phyloP scores from a whole-genome alignment of 2,888 invertebrate species.

The Linnaemya vulpina region DNA sequence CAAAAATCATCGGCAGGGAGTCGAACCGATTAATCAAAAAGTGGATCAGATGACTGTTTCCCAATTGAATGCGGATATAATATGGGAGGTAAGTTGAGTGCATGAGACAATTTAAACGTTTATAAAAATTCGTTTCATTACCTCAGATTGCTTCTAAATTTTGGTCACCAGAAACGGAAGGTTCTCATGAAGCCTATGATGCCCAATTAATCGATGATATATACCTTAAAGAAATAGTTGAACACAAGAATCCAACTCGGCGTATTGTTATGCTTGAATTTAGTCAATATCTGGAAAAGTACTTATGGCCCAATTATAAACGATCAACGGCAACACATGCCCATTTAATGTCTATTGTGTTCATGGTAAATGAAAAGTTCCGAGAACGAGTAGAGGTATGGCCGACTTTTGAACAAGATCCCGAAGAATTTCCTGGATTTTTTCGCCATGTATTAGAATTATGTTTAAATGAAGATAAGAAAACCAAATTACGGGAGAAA shows the following conservation, averaged over 20 bases:
- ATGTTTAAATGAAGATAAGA: constrained; percentile 84
- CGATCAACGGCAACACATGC: constrained; percentile 89
- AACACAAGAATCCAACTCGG: constrained; percentile 91
- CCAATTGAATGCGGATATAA: constrained; percentile 94
- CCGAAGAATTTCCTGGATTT: constrained; percentile 91
- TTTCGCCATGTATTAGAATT: constrained; percentile 91
- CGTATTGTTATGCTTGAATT: constrained; percentile 98
- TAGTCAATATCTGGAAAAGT: constrained; percentile 98
- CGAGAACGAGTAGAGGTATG: constrained; percentile 98
- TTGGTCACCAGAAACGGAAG: constrained; percentile 94
- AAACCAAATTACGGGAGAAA: constrained; percentile 87
- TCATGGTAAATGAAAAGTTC: constrained; percentile 99
- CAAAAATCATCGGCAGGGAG: constrained; percentile 25
- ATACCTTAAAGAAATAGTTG: constrained; percentile 93
- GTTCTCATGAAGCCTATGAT: constrained; percentile 89
- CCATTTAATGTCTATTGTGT: constrained; percentile 98
- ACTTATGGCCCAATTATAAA: constrained; percentile 97
- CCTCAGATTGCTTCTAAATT: constrained; percentile 93
- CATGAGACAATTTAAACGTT: constrained; percentile 56
- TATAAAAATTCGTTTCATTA: constrained; percentile 22
- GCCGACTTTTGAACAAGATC: constrained; percentile 93
- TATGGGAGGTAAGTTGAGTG: constrained; percentile 88
- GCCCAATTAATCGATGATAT: constrained; percentile 93
- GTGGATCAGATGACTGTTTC: constrained; percentile 71
- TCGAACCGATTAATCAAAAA: constrained; percentile 54